A percentile compares a stretch with the other conserved stretches of the same genome.
These are phyloP conservation scores for Brachionus koreanus DNA, from an alignment of 1,140 invertebrate species.

Conservation along the genomic window DNA sequence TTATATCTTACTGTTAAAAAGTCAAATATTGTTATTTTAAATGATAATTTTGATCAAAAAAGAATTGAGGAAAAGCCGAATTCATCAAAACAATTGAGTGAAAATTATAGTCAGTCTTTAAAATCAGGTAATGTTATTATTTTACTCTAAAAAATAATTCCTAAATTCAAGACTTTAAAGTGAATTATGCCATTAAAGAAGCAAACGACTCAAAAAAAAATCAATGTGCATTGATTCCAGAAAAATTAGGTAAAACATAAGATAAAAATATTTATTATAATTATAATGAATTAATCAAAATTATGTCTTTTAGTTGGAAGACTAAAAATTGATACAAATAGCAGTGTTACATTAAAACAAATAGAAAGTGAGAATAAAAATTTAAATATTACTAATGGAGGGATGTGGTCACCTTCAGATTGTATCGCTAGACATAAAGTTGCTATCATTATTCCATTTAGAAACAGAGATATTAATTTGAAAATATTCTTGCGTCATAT, in stretches of 20 bases:
- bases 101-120: not conserved
- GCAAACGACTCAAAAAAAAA: not conserved
- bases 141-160: not conserved
- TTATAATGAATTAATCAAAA: not conserved
- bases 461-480: constrained; percentile 49
- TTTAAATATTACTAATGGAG: not conserved
- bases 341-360: not conserved
- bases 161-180: not conserved
- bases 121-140: not conserved
- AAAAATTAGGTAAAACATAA: not conserved
- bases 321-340: not conserved
- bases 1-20: constrained; percentile 4
- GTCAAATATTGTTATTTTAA: not conserved
- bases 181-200: not conserved
- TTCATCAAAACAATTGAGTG: not conserved
- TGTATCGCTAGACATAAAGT: constrained; percentile 67
- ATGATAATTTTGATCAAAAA: not conserved
- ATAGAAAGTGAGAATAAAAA: not conserved
- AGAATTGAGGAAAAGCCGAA: not conserved
- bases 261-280: not conserved
- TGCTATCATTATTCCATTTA: constrained; percentile 46
- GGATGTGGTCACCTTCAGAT: constrained; percentile 66
- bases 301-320: not conserved
- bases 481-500: constrained; percentile 49
- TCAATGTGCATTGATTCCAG: not conserved